Evolutionary conservation across 2,888 invertebrate species (phyloP), one percentile per base, ranked within the genome.

Genomic region (Caenorhabditis sp.): DNA sequence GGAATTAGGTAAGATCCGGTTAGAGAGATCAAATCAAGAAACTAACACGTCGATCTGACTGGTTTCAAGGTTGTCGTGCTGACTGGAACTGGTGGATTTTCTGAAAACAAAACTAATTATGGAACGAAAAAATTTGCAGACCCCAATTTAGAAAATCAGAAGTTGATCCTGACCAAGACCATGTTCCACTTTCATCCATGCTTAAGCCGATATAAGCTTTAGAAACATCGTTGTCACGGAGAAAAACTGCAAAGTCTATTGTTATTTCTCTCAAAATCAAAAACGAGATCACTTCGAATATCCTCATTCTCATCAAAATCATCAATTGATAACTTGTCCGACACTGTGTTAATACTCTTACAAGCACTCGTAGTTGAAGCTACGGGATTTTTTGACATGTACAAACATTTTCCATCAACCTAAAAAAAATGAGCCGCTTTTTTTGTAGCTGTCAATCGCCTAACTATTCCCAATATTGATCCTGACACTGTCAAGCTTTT

Each of bases 321-420:
- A 55, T 68, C 68, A 12, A 68, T 63, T 12, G 68, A 68, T 19
- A 62, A 24, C 12, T 12, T 8, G 8, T 27, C 36, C 26, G n/a
- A 61, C 10, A 14, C 50, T 6, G 31, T 51, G 19, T 54, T 54
- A 1, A 67, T 24, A 6, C 27, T 8, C 17, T 12, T 58, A 26
- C 67, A 67, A 21, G 49, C 5, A n/a, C n/a, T n/a, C 1, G 58
- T 19, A 0, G 51, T 5, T 14, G 58, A 27, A 17, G 14, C 27
- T 1, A 2, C 8, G 0, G 59, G 0, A 2, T 3, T 8, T 6
- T 19, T 59, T 0, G 62, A 59, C 0, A 59, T 58, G 5, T 43
- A 58, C 12, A 68, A 10, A 31, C 68, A 68, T 49, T 68, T 68
- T 43, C 68, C 68, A 24, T 63, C 59, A 14, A 68, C 31, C 68